phyloP scores from a whole-genome alignment of 1,140 invertebrate species.

The Rhyacophila brunnea region DNA sequence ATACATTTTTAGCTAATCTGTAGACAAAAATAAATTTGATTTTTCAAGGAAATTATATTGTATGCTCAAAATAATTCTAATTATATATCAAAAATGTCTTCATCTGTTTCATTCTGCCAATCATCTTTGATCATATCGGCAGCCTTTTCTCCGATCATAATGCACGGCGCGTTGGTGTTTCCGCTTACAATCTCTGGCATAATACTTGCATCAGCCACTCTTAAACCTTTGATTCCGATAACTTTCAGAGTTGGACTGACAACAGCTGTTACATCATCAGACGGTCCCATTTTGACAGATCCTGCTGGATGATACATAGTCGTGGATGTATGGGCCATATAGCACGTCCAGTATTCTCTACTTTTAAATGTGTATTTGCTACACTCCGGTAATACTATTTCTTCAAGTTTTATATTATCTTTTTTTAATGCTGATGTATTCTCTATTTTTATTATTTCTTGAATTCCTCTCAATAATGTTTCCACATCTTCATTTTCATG shows the following conservation, averaged over 20 bases:
- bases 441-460: constrained; percentile 53
- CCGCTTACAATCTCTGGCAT: constrained; percentile 66
- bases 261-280: constrained; percentile 60
- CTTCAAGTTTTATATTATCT: constrained; percentile 44
- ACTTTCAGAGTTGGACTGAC: constrained; percentile 68
- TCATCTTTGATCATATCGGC: constrained; percentile 66
- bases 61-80: too few relatives aligned
- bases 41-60: too few relatives aligned
- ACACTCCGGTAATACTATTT: constrained; percentile 49
- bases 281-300: constrained; percentile 76
- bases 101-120: too few relatives aligned
- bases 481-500: constrained; percentile 73
- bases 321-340: constrained; percentile 58
- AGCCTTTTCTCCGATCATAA: constrained; percentile 70
- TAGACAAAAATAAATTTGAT: too few relatives aligned
- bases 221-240: constrained; percentile 62
- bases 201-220: constrained; percentile 77
- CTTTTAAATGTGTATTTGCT: constrained; percentile 46
- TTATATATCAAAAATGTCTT: too few relatives aligned
- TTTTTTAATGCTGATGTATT: constrained; percentile 54
- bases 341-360: constrained; percentile 65
- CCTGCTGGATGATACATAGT: constrained; percentile 72
- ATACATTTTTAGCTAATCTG: too few relatives aligned
- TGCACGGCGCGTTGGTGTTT: constrained; percentile 68
- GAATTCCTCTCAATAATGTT: constrained; percentile 67